Evolutionary conservation across 2,113 vertebrate species (phyloP).

Genomic region (Onychostoma macrolepis): DNA sequence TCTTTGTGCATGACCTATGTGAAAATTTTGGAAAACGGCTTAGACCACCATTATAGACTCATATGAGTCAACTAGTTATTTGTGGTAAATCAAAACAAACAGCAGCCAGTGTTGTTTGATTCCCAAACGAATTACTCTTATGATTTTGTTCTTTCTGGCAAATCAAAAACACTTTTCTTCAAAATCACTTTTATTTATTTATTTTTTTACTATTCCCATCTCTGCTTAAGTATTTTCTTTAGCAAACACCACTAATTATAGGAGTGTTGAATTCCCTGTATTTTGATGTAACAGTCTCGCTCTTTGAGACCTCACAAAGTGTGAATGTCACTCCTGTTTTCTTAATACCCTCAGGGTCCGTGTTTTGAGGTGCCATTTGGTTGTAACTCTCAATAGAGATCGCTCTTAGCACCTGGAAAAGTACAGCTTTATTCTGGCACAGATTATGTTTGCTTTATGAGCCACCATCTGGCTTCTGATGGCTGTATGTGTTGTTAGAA

Average conservation of each 20-base stretch:
- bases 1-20: neutral
- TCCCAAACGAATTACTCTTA: neutral
- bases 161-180: neutral
- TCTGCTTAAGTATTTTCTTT: neutral
- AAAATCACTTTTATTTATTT: neutral
- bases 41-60: neutral
- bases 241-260: neutral
- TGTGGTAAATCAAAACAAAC: neutral
- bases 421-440: slow-evolving; percentile 34
- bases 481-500: slow-evolving; percentile 4
- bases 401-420: slow-evolving; percentile 15
- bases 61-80: neutral
- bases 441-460: slow-evolving; percentile 29
- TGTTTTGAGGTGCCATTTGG: slow-evolving; percentile 12
- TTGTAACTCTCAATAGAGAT: slow-evolving; percentile 31
- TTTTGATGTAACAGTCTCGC: neutral
- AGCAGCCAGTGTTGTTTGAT: neutral
- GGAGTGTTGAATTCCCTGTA: neutral
- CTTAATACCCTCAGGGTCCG: neutral
- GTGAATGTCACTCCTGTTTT: slow-evolving; percentile 20
- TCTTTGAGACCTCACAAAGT: slow-evolving; percentile 6
- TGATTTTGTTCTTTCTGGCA: neutral
- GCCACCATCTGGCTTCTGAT: slow-evolving; percentile 26
- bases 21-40: neutral
- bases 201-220: neutral